Evolutionary conservation across 2,113 vertebrate species (phyloP).

Genomic region (Lophius piscatorius): DNA sequence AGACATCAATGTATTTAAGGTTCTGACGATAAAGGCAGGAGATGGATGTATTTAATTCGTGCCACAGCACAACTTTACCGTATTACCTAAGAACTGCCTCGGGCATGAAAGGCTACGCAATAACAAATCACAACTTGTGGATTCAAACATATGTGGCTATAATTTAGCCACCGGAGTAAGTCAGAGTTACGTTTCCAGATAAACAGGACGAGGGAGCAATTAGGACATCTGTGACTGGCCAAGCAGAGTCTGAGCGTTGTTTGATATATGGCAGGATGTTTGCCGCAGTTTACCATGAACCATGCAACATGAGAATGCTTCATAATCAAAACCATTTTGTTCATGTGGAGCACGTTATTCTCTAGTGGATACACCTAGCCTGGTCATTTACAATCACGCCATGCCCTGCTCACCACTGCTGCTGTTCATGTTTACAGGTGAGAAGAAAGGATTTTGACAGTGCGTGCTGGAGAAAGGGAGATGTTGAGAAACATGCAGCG

Average conservation of each 20-base stretch:
- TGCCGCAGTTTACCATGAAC: constrained; percentile 46
- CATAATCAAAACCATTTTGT: constrained; percentile 55
- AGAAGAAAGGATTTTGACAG: constrained; percentile 11
- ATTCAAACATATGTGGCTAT: constrained; percentile 45
- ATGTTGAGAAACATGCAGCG: constrained; percentile 4
- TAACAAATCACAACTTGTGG: constrained; percentile 56
- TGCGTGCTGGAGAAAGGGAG: constrained; percentile 8
- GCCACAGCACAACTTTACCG: background rate
- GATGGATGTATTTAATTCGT: constrained; percentile 10
- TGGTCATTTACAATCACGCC: constrained; percentile 2
- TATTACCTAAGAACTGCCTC: constrained; percentile 21
- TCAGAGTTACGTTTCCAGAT: constrained; percentile 47
- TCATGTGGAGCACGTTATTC: constrained; percentile 9
- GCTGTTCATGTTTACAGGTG: constrained; percentile 24
- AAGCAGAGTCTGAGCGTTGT: constrained; percentile 24
- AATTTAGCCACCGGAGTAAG: constrained; percentile 53
- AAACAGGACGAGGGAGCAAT: constrained; percentile 54
- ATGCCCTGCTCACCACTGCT: constrained; percentile 6
- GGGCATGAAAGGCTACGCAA: constrained; percentile 22
- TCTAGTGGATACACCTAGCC: constrained; percentile 12
- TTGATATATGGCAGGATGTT: constrained; percentile 60
- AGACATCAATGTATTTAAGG: constrained; percentile 2
- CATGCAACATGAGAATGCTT: constrained; percentile 38
- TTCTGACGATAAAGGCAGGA: constrained; percentile 3
- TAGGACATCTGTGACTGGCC: constrained; percentile 47